phyloP scores from a whole-genome alignment of 2,888 invertebrate genomes.

The Pseudanteris insignis region DNA sequence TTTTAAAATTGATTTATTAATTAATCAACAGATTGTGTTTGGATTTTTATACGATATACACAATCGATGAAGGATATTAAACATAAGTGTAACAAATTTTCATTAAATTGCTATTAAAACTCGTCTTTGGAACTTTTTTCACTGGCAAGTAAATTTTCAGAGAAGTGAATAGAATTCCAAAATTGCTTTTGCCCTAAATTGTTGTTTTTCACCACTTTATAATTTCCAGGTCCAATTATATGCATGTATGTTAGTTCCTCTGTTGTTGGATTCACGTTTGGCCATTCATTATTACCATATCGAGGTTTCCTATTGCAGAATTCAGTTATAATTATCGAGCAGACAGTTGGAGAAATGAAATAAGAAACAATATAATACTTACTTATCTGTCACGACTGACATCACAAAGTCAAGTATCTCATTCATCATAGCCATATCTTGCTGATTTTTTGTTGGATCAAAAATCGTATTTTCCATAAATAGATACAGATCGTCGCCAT shows the following conservation, averaged over 20 bases:
- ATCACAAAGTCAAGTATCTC: conserved; percentile 69
- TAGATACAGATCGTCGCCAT: conserved; percentile 72
- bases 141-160: too few species aligned
- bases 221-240: conserved; percentile 67
- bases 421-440: conserved; percentile 69
- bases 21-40: too few species aligned
- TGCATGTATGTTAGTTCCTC: conserved; percentile 69
- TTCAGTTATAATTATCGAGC: not conserved
- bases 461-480: conserved; percentile 65
- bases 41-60: too few species aligned
- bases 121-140: too few species aligned
- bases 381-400: conserved; percentile 72
- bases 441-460: conserved; percentile 61
- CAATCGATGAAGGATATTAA: too few species aligned
- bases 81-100: too few species aligned
- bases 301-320: conserved; percentile 48
- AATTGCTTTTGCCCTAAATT: conserved; percentile 71
- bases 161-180: conserved; percentile 72
- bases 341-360: not conserved
- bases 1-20: too few species aligned
- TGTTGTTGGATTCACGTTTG: conserved; percentile 65
- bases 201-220: conserved; percentile 61
- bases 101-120: too few species aligned
- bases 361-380: conserved; percentile 47
- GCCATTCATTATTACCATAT: conserved; percentile 67